Base-by-base conservation (phyloP, 2,113 vertebrate species). In the Pimephales promelas region DNA sequence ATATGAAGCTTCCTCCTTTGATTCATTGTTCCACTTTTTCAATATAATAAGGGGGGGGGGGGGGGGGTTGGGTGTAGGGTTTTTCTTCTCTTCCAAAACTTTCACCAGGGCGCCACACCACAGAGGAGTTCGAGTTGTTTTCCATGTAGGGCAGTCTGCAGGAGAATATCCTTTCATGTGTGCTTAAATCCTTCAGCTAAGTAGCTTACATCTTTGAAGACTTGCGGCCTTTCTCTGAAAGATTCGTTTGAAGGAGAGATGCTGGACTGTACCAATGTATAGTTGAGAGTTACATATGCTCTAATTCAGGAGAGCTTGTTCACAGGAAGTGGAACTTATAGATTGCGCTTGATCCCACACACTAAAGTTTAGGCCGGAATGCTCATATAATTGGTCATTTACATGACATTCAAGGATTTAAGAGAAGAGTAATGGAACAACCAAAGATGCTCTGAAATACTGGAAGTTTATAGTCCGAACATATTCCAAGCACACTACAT, bases 381-480 rank as follows among this genome's bases (percentile, higher is more conserved):
- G n/a, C 70, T 40, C 11, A 13, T 36, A 43, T 3, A 20, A 61
- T 70, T 64, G 22, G 62, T 64, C 5, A 61, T 61, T 70, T 10
- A 71, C n/a, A 16, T 77, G 54, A 24, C 34, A 8, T 75, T 34
- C 5, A 10, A 34, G 49, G 47, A 54, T 31, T 22, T 75, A 52
- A 74, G n/a, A 57, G 20, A 57, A 9, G 56, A 28, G 18, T 61
- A 59, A 20, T 28, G 74, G 36, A 86, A 71, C 85, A 83, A 86
- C 88, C 88, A 87, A 89, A 88, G 85, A 89, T 22, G 10, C 13
- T 31, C 10, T 40, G 49, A 34, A 66, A 16, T 82, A 43, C 28
- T 47, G 26, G 20, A 64, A 24, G 10, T 49, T 56, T 81, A 66
- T 82, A 74, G 2, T 79, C 66, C 6, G 24, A 31, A 47, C 52